A percentile compares a stretch with the other conserved stretches of the same genome.
These are phyloP conservation scores for Euschistus heros DNA, from an alignment of 1,140 invertebrate species.

Conservation along the genomic window DNA sequence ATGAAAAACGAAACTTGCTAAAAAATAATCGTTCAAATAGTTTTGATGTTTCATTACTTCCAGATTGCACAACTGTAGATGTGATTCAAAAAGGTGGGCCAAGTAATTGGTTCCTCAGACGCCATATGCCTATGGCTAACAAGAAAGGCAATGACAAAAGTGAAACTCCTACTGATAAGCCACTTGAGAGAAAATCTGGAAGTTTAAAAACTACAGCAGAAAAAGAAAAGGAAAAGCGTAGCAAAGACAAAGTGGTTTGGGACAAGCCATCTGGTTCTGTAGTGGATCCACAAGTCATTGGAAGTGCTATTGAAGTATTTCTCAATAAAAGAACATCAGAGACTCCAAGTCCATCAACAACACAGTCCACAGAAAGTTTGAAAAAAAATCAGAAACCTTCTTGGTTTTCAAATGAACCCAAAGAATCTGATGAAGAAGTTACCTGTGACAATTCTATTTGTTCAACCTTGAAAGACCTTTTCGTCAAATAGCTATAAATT, in stretches of 20 bases:
- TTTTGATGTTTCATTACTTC: slow-evolving; percentile 63
- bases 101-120: slow-evolving; percentile 60
- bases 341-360: slow-evolving; percentile 29
- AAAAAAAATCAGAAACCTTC: slow-evolving; percentile 9
- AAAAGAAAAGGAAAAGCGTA: slow-evolving; percentile 31
- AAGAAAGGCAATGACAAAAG: slow-evolving; percentile 25
- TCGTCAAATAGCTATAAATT: slow-evolving; percentile 50
- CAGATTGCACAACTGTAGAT: slow-evolving; percentile 36
- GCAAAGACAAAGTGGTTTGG: slow-evolving; percentile 49
- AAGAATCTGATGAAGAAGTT: slow-evolving; percentile 48
- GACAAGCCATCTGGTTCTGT: slow-evolving; percentile 58
- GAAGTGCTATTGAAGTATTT: slow-evolving; percentile 70
- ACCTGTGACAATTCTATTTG: slow-evolving; percentile 63
- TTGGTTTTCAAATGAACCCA: slow-evolving; percentile 29
- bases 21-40: slow-evolving; percentile 62
- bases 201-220: slow-evolving; percentile 14
- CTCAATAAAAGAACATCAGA: slow-evolving; percentile 37
- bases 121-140: slow-evolving; percentile 57
- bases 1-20: slow-evolving; percentile 42
- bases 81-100: slow-evolving; percentile 36
- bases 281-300: slow-evolving; percentile 63
- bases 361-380: slow-evolving; percentile 19
- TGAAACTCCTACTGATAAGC: slow-evolving; percentile 15
- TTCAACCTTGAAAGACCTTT: slow-evolving; percentile 69
- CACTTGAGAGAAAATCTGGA: slow-evolving; percentile 4